A percentile compares a stretch with the other conserved stretches of the same genome.
phyloP scores from a whole-genome alignment of 2,797 vertebrate species.

The Lagodon rhomboides region DNA sequence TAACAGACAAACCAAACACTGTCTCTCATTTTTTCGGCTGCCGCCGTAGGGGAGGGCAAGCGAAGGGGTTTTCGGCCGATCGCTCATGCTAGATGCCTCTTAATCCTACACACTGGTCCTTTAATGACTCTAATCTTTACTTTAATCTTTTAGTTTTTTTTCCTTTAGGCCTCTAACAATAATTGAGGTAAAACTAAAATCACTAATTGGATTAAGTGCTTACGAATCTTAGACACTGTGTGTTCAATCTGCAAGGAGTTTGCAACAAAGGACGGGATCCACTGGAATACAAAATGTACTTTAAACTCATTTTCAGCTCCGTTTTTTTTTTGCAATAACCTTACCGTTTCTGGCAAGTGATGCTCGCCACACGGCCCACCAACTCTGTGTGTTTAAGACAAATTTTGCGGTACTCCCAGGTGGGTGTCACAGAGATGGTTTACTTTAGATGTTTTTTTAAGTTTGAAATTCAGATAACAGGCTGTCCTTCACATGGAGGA shows the following conservation, averaged over 20 bases:
- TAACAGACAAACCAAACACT: too few relatives aligned
- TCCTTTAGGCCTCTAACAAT: background rate
- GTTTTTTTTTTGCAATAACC: background rate
- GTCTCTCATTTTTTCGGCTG: too few relatives aligned
- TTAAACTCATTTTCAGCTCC: background rate
- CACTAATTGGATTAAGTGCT: slow-evolving; percentile 5
- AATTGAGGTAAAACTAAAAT: slow-evolving; percentile 7
- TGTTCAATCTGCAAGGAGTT: background rate
- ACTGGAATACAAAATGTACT: too few relatives aligned
- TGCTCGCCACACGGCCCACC: background rate
- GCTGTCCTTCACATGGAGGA: background rate
- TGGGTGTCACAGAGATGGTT: slow-evolving; percentile 33
- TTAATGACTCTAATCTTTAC: background rate
- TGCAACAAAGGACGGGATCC: background rate
- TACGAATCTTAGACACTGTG: background rate
- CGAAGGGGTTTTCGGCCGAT: too few relatives aligned
- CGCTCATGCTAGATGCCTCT: too few relatives aligned
- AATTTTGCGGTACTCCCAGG: background rate
- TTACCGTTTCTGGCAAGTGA: background rate
- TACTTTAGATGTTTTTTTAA: too few relatives aligned
- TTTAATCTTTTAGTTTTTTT: background rate
- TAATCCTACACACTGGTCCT: background rate
- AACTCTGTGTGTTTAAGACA: background rate
- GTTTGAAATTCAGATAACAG: slow-evolving; percentile 17
- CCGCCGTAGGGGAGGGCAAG: too few relatives aligned